Evolutionary conservation across 2,113 vertebrate species (phyloP).

Genomic region (Callorhinus ursinus): DNA sequence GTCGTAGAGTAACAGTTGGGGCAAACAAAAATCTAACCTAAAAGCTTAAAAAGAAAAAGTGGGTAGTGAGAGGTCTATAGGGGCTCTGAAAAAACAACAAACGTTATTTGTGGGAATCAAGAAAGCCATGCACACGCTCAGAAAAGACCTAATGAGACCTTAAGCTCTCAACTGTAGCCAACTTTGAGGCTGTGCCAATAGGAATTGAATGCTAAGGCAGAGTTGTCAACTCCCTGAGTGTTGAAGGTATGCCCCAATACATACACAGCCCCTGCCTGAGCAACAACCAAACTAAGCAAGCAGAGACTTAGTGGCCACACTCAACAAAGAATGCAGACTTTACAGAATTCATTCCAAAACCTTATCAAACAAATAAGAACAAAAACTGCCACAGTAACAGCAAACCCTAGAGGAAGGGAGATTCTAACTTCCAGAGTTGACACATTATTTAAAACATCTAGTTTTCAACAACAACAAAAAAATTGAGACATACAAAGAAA

Average conservation of each 20-base stretch:
- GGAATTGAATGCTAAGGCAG: background rate
- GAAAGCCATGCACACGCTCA: background rate
- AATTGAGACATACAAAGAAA: background rate
- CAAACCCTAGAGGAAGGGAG: background rate
- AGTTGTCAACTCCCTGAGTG: background rate
- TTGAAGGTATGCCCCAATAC: background rate
- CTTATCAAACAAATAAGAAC: background rate
- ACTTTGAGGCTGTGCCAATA: background rate
- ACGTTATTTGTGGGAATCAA: background rate
- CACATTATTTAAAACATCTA: background rate
- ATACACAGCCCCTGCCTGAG: background rate
- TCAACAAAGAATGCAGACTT: background rate
- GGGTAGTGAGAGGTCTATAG: background rate
- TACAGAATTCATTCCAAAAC: background rate
- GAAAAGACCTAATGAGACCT: background rate
- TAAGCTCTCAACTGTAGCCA: background rate
- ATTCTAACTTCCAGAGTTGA: constrained; percentile 22
- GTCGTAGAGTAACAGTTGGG: background rate
- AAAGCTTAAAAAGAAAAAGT: background rate
- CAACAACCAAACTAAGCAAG: background rate
- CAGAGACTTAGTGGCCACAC: background rate
- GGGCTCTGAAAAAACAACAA: background rate
- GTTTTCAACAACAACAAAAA: background rate
- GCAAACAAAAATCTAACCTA: background rate
- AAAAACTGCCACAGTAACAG: background rate